Base-by-base conservation (phyloP, 2,113 vertebrate species). In the Bothrops jararaca region DNA sequence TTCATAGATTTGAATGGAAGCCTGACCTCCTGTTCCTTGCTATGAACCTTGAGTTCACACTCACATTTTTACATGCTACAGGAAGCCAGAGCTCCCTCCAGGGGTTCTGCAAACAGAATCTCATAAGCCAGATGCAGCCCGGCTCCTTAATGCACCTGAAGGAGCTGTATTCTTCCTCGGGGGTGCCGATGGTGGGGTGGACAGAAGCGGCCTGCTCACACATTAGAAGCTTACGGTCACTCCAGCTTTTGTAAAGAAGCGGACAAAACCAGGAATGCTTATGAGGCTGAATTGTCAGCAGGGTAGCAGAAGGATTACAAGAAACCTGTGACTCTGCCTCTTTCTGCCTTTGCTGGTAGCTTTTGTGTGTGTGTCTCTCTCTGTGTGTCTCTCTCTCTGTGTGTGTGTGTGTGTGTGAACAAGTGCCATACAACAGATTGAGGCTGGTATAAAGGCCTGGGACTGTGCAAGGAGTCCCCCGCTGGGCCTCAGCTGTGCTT, bases 401-500 rank as follows among this genome's bases (percentile, higher is more conserved):
- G 98, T 97, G 96, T 98, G 97, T 98, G 97, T 97, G 98, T 97
- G 96, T 98, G 97, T 98, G 97, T 98, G 98, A 98, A 98, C 98
- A 98, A 98, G 98, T 98, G 97, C 98, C 98, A 98, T 98, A 98
- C 98, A 98, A 98, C 98, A 98, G 98, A 98, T 98, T 98, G 98
- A 98, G 98, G 97, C 98, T 98, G 97, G 97, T 98, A 98, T 97
- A 98, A 98, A 98, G 98, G 98, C 98, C 98, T 98, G 98, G 97
- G 98, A 98, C 98, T 98, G 98, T 98, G 98, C 97, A 98, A 98
- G 98, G 89, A 98, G 97, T 96, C 96, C 98, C 99, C 98, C 96
- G 98, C 98, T 99, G 99, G 98, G 99, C 98, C 98, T 99, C 99
- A 99, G 99, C 99, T 99, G 99, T 99, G 99, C 98, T 98, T 98